Percentiles rank a stretch among this genome's conserved stretches.
Evolutionary conservation across 92 coral and sea anemone genomes (phyloP).

Genomic region (Galaxea fascicularis): DNA sequence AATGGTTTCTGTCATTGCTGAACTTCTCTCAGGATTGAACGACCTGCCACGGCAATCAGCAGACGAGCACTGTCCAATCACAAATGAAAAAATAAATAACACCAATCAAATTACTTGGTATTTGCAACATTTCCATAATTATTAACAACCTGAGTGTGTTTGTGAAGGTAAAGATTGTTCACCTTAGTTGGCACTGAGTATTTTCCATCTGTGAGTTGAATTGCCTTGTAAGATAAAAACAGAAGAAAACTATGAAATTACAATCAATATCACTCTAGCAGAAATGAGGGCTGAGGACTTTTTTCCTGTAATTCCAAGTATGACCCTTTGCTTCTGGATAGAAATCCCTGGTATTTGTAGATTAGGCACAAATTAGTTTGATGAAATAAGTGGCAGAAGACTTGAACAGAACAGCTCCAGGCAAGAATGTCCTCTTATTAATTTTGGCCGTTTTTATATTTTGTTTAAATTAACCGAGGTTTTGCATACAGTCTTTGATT

Average conservation of each 20-base stretch:
- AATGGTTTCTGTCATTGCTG: slow-evolving; percentile 88
- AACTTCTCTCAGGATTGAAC: slow-evolving; percentile 90
- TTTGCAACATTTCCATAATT: not conserved
- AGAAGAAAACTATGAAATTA: not conserved
- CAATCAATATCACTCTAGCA: not conserved
- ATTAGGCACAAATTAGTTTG: too few species aligned
- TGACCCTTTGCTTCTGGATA: too few species aligned
- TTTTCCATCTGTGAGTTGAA: slow-evolving; percentile 88
- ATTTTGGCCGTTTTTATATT: too few species aligned
- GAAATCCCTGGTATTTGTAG: too few species aligned
- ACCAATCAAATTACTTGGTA: not conserved
- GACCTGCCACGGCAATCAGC: slow-evolving; percentile 86
- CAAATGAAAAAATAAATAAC: not conserved
- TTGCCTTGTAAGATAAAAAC: slow-evolving; percentile 55
- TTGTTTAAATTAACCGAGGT: too few species aligned
- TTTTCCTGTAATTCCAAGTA: too few species aligned
- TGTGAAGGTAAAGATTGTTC: not conserved
- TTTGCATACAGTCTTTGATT: too few species aligned
- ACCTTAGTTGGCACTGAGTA: slow-evolving; percentile 93
- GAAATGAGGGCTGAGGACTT: too few species aligned
- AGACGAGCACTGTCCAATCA: slow-evolving; percentile 74
- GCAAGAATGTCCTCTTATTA: too few species aligned
- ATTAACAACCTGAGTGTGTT: not conserved
- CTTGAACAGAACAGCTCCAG: too few species aligned
- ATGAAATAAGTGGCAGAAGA: too few species aligned